Percentiles rank a stretch among this genome's conserved stretches.
Evolutionary conservation across 2,888 invertebrate species (phyloP).

Genomic region (Bellardia bayeri): DNA sequence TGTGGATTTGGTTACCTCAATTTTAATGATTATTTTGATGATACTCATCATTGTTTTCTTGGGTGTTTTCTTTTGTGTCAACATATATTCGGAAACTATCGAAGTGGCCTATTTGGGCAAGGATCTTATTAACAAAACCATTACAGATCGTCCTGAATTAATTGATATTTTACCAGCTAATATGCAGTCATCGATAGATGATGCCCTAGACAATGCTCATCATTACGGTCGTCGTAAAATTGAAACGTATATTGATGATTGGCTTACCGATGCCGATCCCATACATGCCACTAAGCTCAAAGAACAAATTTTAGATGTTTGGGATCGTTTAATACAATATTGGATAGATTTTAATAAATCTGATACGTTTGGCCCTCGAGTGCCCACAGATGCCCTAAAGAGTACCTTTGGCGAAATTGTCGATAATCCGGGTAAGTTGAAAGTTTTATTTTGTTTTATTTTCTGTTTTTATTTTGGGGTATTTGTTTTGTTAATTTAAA

Average conservation of each 20-base stretch:
- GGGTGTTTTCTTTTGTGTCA: constrained; percentile 88
- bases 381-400: constrained; percentile 89
- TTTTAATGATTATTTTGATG: constrained; percentile 93
- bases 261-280: constrained; percentile 92
- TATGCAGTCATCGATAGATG: constrained; percentile 89
- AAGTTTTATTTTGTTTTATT: constrained; percentile 15
- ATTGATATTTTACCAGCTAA: constrained; percentile 90
- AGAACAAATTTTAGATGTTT: constrained; percentile 94
- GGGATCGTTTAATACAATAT: constrained; percentile 96
- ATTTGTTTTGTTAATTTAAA: constrained; percentile 24
- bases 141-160: constrained; percentile 94
- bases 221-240: constrained; percentile 96
- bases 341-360: constrained; percentile 91
- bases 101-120: constrained; percentile 95
- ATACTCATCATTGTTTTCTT: constrained; percentile 91
- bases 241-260: constrained; percentile 92
- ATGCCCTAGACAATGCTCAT: constrained; percentile 96
- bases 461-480: constrained; percentile 19
- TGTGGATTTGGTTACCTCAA: constrained; percentile 93
- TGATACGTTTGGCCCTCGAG: constrained; percentile 88
- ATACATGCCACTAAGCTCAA: constrained; percentile 93
- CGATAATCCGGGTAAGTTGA: constrained; percentile 88
- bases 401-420: constrained; percentile 89
- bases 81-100: constrained; percentile 97
- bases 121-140: constrained; percentile 94